Evolutionary conservation across 2,113 vertebrate genomes (phyloP).

Genomic region (Sphaerodactylus townsendi): DNA sequence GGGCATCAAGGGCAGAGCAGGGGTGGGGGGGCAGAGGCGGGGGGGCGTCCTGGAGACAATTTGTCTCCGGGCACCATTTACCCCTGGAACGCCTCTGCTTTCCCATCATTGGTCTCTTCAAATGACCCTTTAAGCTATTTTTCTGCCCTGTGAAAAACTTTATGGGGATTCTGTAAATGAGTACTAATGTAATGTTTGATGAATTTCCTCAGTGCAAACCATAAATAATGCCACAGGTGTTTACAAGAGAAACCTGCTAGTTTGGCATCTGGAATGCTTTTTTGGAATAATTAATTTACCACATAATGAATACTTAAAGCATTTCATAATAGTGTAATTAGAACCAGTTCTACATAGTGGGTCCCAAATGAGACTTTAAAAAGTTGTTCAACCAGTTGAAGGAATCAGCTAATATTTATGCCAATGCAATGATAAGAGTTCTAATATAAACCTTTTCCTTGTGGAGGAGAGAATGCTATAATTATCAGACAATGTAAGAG

Average conservation of each 20-base stretch:
- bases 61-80: too few species aligned
- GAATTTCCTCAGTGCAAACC: not conserved
- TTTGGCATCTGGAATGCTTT: slow-evolving; percentile 22
- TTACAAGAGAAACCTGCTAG: not conserved
- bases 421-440: not conserved
- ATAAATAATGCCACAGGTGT: not conserved
- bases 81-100: too few species aligned
- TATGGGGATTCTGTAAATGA: not conserved
- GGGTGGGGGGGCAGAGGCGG: too few species aligned
- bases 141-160: not conserved
- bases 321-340: slow-evolving; percentile 48
- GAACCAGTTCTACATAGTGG: slow-evolving; percentile 51
- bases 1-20: too few species aligned
- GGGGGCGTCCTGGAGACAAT: too few species aligned
- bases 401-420: slow-evolving; percentile 33
- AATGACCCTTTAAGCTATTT: not conserved
- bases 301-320: not conserved
- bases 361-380: slow-evolving; percentile 52
- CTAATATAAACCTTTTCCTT: not conserved
- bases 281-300: slow-evolving; percentile 38
- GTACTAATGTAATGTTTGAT: slow-evolving; percentile 19
- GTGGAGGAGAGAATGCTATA: not conserved
- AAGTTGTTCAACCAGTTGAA: slow-evolving; percentile 16
- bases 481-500: not conserved
- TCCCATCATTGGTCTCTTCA: not conserved